Conservation (phyloP, 1,140 invertebrate genomes). For the Papilio polytes region DNA sequence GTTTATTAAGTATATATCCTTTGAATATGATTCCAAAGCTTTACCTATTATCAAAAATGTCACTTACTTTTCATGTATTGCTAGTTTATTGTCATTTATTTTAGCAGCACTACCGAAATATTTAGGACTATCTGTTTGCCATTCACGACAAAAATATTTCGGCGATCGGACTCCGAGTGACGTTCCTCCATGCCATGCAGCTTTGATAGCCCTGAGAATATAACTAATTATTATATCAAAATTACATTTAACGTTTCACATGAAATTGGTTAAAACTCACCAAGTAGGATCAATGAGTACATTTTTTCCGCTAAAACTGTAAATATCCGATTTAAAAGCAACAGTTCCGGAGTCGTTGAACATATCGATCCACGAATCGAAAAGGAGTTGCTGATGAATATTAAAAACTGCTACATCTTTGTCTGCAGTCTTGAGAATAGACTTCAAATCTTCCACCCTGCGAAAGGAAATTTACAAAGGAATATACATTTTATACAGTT, state of each 20-base stretch:
- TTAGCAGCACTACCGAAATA: slow-evolving; percentile 56
- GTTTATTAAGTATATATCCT: no score
- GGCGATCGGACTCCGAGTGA: slow-evolving; percentile 46
- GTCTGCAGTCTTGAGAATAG: slow-evolving; percentile 92
- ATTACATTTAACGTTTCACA: no score
- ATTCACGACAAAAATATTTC: slow-evolving; percentile 56
- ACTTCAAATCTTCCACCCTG: slow-evolving; percentile 94
- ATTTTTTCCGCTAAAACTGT: slow-evolving; percentile 96
- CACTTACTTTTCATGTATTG: slow-evolving; percentile 60
- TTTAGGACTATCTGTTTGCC: slow-evolving; percentile 52
- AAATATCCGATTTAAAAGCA: slow-evolving; percentile 92
- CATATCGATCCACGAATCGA: slow-evolving; percentile 96
- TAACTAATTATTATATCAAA: no score
- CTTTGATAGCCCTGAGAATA: slow-evolving; percentile 63
- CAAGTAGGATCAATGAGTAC: slow-evolving; percentile 89
- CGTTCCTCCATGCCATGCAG: slow-evolving; percentile 67
- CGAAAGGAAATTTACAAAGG: slow-evolving; percentile 46
- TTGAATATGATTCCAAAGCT: no score
- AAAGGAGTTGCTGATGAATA: slow-evolving; percentile 93
- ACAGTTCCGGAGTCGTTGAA: slow-evolving; percentile 92
- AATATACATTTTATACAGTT: no score
- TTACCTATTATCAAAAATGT: no score
- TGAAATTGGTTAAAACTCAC: slow-evolving; percentile 52
- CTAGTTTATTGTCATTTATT: slow-evolving; percentile 51
- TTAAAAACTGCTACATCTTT: slow-evolving; percentile 95